Evolutionary conservation across 2,888 invertebrate species (phyloP).

Genomic region (Pyrrhosoma nymphula): DNA sequence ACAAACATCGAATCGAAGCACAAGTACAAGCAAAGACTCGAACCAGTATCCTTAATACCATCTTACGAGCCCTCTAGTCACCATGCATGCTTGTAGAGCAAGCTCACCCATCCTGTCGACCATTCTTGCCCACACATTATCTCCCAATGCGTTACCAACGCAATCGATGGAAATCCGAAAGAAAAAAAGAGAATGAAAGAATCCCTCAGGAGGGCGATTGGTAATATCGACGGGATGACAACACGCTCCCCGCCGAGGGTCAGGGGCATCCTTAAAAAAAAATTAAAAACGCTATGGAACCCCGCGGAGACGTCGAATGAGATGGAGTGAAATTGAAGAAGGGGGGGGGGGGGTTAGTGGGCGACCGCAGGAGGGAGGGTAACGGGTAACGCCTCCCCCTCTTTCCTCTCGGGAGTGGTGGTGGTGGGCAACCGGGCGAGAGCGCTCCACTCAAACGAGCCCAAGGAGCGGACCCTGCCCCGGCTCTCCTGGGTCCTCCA

Average conservation of each 20-base stretch:
- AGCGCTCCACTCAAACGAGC: background rate
- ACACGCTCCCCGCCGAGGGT: conserved; percentile 54
- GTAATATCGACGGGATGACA: conserved; percentile 67
- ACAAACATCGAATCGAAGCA: background rate
- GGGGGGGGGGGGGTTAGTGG: conserved; percentile 2
- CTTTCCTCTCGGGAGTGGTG: background rate
- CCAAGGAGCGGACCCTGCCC: background rate
- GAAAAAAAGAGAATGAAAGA: conserved; percentile 46
- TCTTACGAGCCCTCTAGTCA: background rate
- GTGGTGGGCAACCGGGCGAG: background rate
- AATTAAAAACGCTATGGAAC: background rate
- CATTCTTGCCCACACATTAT: conserved; percentile 45
- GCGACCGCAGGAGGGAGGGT: conserved; percentile 37
- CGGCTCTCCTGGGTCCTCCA: background rate
- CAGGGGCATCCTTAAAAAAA: conserved; percentile 14
- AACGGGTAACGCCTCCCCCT: background rate
- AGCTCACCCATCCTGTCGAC: background rate
- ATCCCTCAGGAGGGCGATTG: conserved; percentile 52
- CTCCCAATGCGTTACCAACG: conserved; percentile 57
- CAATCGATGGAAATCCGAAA: background rate
- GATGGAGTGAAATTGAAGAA: conserved; percentile 44
- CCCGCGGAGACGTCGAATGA: conserved; percentile 65
- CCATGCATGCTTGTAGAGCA: background rate
- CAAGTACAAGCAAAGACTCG: background rate
- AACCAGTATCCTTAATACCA: background rate